A percentile compares a stretch with the other conserved stretches of the same genome.
These are phyloP conservation scores for Drosophila borealis DNA, from an alignment of 2,888 invertebrate genomes.

Conservation along the genomic window DNA sequence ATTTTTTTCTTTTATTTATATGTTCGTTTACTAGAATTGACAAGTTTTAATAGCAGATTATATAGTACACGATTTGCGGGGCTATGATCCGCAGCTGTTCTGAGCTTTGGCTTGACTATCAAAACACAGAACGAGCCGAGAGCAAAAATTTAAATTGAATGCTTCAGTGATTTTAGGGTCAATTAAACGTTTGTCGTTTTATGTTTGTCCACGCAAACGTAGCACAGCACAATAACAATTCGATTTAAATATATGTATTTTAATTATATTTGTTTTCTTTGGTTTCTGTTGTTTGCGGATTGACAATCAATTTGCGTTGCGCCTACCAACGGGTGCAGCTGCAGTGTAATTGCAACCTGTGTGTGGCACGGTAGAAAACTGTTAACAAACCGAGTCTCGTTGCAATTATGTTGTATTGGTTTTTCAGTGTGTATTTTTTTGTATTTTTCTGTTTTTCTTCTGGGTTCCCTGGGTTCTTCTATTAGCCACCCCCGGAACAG, in stretches of 20 bases:
- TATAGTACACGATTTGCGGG: not conserved
- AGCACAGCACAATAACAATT: slow-evolving; percentile 31
- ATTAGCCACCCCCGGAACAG: slow-evolving; percentile 52
- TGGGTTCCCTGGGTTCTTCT: slow-evolving; percentile 8
- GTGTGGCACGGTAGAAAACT: slow-evolving; percentile 38
- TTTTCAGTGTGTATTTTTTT: slow-evolving; percentile 15
- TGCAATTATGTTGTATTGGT: slow-evolving; percentile 74
- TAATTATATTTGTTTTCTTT: slow-evolving; percentile 11
- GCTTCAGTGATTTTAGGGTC: slow-evolving; percentile 77
- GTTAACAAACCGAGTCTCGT: slow-evolving; percentile 43
- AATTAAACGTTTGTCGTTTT: slow-evolving; percentile 73
- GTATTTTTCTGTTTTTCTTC: slow-evolving; percentile 13
- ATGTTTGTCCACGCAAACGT: slow-evolving; percentile 54
- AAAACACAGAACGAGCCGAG: not conserved
- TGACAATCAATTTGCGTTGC: slow-evolving; percentile 58
- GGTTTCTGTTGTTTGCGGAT: slow-evolving; percentile 18
- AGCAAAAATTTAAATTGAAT: slow-evolving; percentile 42
- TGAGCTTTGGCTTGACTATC: slow-evolving; percentile 6
- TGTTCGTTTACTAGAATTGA: slow-evolving; percentile 14
- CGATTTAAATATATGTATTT: slow-evolving; percentile 28
- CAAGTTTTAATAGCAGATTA: not conserved
- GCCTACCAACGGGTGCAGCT: slow-evolving; percentile 61
- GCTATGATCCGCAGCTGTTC: slow-evolving; percentile 6
- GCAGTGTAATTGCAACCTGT: slow-evolving; percentile 27
- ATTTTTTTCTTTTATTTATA: not conserved